Evolutionary conservation across 2,113 vertebrate species (phyloP).

Genomic region (Nansenia antarctica): DNA sequence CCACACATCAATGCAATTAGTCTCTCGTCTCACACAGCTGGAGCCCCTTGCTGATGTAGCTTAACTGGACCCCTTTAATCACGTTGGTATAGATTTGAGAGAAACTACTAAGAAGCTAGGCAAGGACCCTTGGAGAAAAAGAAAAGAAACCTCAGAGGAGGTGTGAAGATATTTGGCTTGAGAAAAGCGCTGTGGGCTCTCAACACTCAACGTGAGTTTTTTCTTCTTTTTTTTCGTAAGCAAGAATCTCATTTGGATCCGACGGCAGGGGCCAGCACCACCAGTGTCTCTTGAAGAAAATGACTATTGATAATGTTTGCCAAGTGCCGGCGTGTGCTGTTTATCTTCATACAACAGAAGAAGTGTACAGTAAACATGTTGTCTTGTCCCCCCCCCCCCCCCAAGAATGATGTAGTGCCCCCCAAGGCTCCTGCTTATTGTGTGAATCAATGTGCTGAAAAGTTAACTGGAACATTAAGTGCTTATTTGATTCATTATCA

Average conservation of each 20-base stretch:
- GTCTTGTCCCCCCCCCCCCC: too few species aligned
- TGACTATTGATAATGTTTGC: not conserved
- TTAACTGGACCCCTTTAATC: constrained; percentile 57
- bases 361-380: too few species aligned
- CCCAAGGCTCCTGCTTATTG: too few species aligned
- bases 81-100: constrained; percentile 64
- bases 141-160: constrained; percentile 16
- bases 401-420: too few species aligned
- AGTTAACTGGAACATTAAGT: too few species aligned
- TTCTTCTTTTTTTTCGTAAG: too few species aligned
- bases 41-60: constrained; percentile 60
- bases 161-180: constrained; percentile 20
- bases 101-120: constrained; percentile 40
- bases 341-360: too few species aligned
- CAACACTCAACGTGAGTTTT: constrained; percentile 6
- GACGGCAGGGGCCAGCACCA: not conserved
- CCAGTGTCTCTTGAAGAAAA: not conserved
- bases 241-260: not conserved
- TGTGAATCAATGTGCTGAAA: too few species aligned
- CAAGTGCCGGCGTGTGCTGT: too few species aligned
- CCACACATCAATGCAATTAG: constrained; percentile 62
- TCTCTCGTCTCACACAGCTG: constrained; percentile 45
- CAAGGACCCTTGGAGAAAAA: constrained; percentile 27
- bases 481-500: too few species aligned
- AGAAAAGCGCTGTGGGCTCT: constrained; percentile 18